A percentile compares a stretch with the other conserved stretches of the same genome.
Evolutionary conservation across 2,113 vertebrate genomes (phyloP).

Genomic region (human (Homo sapiens)): DNA sequence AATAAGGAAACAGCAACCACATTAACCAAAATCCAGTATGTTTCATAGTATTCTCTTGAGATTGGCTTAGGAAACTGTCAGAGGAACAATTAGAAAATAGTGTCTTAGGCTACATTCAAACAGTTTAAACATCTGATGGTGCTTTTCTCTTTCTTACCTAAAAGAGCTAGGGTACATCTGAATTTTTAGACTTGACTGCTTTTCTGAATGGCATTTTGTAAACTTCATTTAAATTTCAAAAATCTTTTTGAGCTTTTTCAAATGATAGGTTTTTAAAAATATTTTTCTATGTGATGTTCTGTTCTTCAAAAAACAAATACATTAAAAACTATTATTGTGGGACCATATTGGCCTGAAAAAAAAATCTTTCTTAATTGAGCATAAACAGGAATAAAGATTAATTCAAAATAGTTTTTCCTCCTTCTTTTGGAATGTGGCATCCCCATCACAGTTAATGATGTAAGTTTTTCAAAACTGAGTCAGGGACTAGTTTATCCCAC

Average conservation of each 20-base stretch:
- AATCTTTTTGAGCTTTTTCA: background rate
- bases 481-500: background rate
- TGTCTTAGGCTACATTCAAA: background rate
- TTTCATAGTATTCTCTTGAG: background rate
- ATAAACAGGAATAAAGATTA: background rate
- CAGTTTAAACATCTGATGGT: background rate
- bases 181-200: background rate
- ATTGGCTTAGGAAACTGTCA: background rate
- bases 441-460: background rate
- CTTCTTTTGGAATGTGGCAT: background rate
- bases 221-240: background rate
- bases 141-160: background rate
- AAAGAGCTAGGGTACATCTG: background rate
- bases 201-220: background rate
- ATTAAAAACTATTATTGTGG: background rate
- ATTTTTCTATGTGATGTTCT: background rate
- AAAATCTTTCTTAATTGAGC: background rate
- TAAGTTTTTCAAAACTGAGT: slow-evolving; percentile 22
- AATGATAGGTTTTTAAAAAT: background rate
- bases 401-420: background rate
- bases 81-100: background rate
- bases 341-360: background rate
- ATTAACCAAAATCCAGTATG: background rate
- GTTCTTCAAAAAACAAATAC: background rate
- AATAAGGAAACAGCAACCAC: background rate